These are phyloP conservation scores for Tragelaphus strepsiceros DNA, from an alignment of 2,113 vertebrate species.

Conservation along the genomic window DNA sequence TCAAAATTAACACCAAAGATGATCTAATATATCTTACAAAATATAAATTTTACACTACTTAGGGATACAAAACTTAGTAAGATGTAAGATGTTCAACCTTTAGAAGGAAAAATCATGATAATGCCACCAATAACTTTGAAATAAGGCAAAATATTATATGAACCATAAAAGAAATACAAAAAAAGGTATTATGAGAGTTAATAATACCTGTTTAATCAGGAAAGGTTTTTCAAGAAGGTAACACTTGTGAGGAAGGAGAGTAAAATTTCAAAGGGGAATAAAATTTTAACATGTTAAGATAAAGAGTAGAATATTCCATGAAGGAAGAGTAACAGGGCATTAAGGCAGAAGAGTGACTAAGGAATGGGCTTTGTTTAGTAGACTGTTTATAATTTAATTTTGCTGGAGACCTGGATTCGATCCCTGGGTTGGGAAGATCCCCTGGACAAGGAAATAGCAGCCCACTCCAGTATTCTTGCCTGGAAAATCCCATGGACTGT, in stretches of 20 bases:
- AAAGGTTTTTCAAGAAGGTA: not conserved
- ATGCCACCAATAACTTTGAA: not conserved
- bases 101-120: not conserved
- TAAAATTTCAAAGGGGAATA: slow-evolving; percentile 2
- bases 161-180: not conserved
- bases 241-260: not conserved
- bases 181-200: not conserved
- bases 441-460: no score
- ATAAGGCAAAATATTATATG: not conserved
- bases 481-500: no score
- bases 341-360: not conserved
- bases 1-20: not conserved
- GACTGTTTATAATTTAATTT: not conserved
- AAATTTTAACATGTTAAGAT: not conserved
- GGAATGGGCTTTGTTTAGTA: not conserved
- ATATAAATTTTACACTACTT: not conserved
- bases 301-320: not conserved
- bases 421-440: no score
- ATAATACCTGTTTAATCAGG: not conserved
- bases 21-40: not conserved
- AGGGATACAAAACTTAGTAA: not conserved
- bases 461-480: no score
- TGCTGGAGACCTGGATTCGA: not conserved
- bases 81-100: not conserved
- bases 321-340: not conserved